phyloP scores from a whole-genome alignment of 2,113 vertebrate species.

The Montifringilla adamsi region DNA sequence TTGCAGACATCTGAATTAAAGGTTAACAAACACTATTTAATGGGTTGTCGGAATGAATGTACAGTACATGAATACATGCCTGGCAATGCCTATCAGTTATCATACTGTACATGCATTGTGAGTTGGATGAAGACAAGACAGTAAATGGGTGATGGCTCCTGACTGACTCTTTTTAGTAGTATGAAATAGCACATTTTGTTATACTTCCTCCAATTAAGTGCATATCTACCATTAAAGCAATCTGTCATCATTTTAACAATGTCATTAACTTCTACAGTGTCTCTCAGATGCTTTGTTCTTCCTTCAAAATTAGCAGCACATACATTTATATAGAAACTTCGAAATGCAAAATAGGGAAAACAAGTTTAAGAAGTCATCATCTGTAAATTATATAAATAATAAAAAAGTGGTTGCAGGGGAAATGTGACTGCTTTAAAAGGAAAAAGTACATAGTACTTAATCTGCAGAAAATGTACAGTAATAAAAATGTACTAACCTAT shows the following conservation, averaged over 20 bases:
- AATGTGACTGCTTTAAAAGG: slow-evolving; percentile 53
- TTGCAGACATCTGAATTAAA: slow-evolving; percentile 78
- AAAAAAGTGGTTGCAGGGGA: slow-evolving; percentile 49
- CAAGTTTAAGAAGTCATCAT: slow-evolving; percentile 69
- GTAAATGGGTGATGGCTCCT: slow-evolving; percentile 67
- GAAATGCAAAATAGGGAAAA: slow-evolving; percentile 63
- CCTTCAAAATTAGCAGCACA: slow-evolving; percentile 72
- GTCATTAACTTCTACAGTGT: slow-evolving; percentile 72
- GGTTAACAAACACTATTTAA: slow-evolving; percentile 79
- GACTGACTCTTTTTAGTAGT: slow-evolving; percentile 70
- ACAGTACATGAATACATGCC: slow-evolving; percentile 67
- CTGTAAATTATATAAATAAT: slow-evolving; percentile 72
- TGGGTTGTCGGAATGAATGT: slow-evolving; percentile 70
- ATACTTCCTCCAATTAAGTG: slow-evolving; percentile 74
- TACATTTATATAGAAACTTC: slow-evolving; percentile 68
- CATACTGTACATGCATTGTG: slow-evolving; percentile 44
- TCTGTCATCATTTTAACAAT: slow-evolving; percentile 75
- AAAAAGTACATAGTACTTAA: slow-evolving; percentile 65
- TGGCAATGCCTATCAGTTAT: slow-evolving; percentile 58
- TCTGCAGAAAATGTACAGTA: slow-evolving; percentile 61
- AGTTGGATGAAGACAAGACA: slow-evolving; percentile 48
- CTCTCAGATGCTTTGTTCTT: slow-evolving; percentile 69
- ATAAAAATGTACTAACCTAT: slow-evolving; percentile 72
- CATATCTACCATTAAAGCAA: slow-evolving; percentile 74
- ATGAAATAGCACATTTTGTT: slow-evolving; percentile 72